A percentile compares a stretch with the other conserved stretches of the same genome.
These are phyloP conservation scores for Arnoldichthys spilopterus DNA, from an alignment of 2,797 vertebrate genomes.

Conservation along the genomic window DNA sequence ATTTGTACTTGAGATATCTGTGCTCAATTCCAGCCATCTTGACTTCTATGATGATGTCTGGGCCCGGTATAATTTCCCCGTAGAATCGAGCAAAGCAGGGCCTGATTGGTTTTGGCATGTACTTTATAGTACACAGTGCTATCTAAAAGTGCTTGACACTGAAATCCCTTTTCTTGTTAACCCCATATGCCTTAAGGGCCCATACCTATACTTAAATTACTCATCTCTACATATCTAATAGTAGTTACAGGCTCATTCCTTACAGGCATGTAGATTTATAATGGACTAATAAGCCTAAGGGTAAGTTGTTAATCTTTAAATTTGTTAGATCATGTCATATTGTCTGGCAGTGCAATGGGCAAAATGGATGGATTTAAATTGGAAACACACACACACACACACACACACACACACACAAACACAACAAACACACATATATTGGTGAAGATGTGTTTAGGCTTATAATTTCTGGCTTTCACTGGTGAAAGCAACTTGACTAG, in stretches of 20 bases:
- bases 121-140: neutral
- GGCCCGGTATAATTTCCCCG: neutral
- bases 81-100: neutral
- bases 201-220: neutral
- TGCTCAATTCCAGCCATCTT: neutral
- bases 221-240: neutral
- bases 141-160: slow-evolving; percentile 1
- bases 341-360: too few relatives aligned
- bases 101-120: neutral
- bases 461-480: neutral
- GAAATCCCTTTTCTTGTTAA: slow-evolving; percentile 11
- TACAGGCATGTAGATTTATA: neutral
- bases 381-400: too few relatives aligned
- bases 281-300: neutral
- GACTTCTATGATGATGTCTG: slow-evolving; percentile 6
- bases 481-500: slow-evolving; percentile 3
- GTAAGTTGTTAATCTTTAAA: neutral
- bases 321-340: too few relatives aligned
- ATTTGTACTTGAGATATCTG: slow-evolving; percentile 1
- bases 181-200: neutral
- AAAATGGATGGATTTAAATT: too few relatives aligned
- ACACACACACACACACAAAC: too few relatives aligned
- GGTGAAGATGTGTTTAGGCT: neutral
- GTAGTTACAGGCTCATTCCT: neutral
- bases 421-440: neutral